These are phyloP conservation scores for Stylophora pistillata DNA, from an alignment of 64 coral and sea anemone species.

Conservation along the genomic window DNA sequence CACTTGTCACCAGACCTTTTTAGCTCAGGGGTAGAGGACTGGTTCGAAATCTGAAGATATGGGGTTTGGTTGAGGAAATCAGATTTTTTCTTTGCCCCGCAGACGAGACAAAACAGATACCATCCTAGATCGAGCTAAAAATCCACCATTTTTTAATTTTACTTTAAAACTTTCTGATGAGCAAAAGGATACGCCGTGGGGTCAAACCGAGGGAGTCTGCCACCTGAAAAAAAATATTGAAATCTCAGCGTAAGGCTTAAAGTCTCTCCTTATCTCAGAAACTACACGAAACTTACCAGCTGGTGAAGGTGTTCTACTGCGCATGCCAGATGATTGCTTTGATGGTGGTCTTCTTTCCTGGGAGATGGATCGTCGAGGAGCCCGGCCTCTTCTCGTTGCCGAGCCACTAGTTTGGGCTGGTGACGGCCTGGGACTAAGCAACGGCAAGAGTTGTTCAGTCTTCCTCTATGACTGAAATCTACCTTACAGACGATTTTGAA, in stretches of 20 bases:
- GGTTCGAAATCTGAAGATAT: no score
- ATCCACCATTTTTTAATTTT: neutral
- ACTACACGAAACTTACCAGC: conserved; percentile 38
- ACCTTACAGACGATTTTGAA: no score
- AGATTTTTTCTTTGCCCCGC: no score
- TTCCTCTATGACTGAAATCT: neutral
- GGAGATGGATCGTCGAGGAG: conserved; percentile 73
- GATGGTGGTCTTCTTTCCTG: conserved; percentile 63
- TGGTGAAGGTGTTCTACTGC: conserved; percentile 75
- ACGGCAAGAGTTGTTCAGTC: neutral
- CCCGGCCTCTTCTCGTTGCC: conserved; percentile 2
- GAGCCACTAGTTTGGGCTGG: conserved; percentile 26
- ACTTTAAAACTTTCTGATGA: neutral
- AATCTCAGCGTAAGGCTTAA: neutral
- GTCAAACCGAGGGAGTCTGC: conserved; percentile 66
- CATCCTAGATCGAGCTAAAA: no score
- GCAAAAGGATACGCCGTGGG: conserved; percentile 86
- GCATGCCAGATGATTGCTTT: conserved; percentile 38
- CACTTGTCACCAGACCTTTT: no score
- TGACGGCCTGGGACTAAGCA: conserved; percentile 26
- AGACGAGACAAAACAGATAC: no score
- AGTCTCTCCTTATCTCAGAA: neutral
- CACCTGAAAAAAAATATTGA: conserved; percentile 16
- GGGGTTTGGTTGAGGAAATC: no score
- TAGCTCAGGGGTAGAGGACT: no score